Percentiles rank a stretch among this genome's conserved stretches.
Conservation (phyloP, 2,888 invertebrate genomes). For the Oscheius myriophilus region DNA sequence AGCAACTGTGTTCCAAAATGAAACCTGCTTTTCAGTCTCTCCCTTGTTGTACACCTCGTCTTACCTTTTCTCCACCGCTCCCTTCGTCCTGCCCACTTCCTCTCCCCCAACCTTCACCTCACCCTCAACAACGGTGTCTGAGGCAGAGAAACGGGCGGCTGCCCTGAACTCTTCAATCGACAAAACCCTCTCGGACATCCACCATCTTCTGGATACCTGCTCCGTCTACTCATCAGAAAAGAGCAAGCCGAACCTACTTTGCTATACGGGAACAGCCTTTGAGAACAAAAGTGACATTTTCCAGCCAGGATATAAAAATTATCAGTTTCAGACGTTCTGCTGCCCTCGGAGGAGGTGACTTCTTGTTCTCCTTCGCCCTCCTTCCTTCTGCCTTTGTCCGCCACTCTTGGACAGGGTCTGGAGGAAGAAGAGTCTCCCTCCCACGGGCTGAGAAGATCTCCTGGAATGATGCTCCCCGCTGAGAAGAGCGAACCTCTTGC, state of each 20-base stretch:
- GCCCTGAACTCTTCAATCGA: slow-evolving; percentile 37
- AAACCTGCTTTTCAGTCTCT: too few species aligned
- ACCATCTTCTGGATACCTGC: slow-evolving; percentile 41
- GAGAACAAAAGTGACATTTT: background rate
- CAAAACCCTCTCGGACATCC: slow-evolving; percentile 51
- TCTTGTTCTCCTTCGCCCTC: slow-evolving; percentile 24
- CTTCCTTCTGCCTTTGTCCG: slow-evolving; percentile 24
- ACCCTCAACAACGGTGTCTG: background rate
- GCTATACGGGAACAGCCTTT: slow-evolving; percentile 16
- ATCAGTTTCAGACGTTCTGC: background rate
- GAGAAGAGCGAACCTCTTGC: background rate
- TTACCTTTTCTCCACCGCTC: slow-evolving; percentile 31
- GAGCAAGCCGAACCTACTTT: slow-evolving; percentile 53
- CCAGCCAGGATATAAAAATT: background rate
- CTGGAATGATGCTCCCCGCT: slow-evolving; percentile 69
- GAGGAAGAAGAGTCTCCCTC: background rate
- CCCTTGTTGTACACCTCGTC: slow-evolving; percentile 23
- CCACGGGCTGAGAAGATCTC: slow-evolving; percentile 68
- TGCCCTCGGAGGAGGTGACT: slow-evolving; percentile 13
- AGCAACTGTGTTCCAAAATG: too few species aligned
- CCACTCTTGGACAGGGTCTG: background rate
- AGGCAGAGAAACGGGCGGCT: slow-evolving; percentile 13
- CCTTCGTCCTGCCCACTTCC: slow-evolving; percentile 25
- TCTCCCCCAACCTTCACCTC: slow-evolving; percentile 24
- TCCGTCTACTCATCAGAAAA: slow-evolving; percentile 54